These are phyloP conservation scores for Acridotheres tristis DNA, from an alignment of 2,797 vertebrate genomes.

Conservation along the genomic window DNA sequence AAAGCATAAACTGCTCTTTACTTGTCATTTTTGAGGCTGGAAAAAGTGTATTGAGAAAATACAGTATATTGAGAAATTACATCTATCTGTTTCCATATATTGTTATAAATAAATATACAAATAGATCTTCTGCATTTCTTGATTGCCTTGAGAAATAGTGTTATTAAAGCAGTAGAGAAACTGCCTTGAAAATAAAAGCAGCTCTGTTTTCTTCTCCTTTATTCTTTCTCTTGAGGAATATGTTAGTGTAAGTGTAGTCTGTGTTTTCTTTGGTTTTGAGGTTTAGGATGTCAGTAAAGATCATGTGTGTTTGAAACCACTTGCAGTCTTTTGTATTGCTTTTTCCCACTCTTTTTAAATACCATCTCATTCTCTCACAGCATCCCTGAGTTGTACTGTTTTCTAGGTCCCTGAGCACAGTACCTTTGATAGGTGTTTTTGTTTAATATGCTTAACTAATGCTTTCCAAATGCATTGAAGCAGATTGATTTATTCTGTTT, in stretches of 20 bases:
- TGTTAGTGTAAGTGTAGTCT: not conserved
- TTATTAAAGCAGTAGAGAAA: not conserved
- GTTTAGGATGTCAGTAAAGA: not conserved
- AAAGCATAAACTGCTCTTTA: conserved; percentile 38
- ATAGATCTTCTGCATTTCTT: not conserved
- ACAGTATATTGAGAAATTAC: not conserved
- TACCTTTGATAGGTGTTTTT: not conserved
- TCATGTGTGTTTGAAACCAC: not conserved
- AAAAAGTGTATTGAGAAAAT: not conserved
- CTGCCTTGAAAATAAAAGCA: not conserved
- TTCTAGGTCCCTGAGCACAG: not conserved
- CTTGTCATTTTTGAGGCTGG: not conserved
- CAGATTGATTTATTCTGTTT: not conserved
- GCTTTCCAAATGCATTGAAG: not conserved
- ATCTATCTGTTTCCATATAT: not conserved
- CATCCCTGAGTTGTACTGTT: not conserved
- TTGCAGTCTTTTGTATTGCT: not conserved
- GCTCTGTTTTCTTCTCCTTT: not conserved
- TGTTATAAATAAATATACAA: conserved; percentile 8
- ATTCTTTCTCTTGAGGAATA: conserved; percentile 23
- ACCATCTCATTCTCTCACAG: not conserved
- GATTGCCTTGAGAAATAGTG: not conserved
- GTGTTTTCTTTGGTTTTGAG: not conserved
- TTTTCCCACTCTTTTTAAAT: not conserved
- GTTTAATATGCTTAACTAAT: not conserved